Evolutionary conservation across 2,888 invertebrate genomes (phyloP).

Genomic region (Drosophila macrospina): DNA sequence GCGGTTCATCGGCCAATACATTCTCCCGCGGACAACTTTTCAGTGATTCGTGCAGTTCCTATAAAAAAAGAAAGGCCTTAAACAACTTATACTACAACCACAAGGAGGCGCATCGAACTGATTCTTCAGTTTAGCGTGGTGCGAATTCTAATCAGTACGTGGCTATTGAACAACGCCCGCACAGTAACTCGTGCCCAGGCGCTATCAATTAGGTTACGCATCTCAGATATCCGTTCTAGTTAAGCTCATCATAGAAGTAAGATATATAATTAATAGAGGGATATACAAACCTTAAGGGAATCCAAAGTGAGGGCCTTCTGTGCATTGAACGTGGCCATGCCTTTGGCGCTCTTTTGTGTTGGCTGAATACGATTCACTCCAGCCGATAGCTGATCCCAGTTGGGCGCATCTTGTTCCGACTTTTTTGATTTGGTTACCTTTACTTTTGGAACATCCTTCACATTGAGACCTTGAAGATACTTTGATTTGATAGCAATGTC

Average conservation of each 20-base stretch:
- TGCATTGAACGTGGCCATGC: slow-evolving; percentile 89
- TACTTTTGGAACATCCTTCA: slow-evolving; percentile 72
- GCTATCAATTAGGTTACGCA: slow-evolving; percentile 35
- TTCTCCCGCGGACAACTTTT: slow-evolving; percentile 89
- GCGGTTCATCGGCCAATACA: slow-evolving; percentile 87
- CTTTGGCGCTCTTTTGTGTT: slow-evolving; percentile 85
- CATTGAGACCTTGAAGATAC: slow-evolving; percentile 86
- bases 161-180: slow-evolving; percentile 47
- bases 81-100: neutral
- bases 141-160: slow-evolving; percentile 68
- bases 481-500: slow-evolving; percentile 86
- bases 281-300: slow-evolving; percentile 87
- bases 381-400: slow-evolving; percentile 82
- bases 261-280: neutral
- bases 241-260: slow-evolving; percentile 68
- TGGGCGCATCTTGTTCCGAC: slow-evolving; percentile 39
- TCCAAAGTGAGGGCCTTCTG: slow-evolving; percentile 90
- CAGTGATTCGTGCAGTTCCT: slow-evolving; percentile 90
- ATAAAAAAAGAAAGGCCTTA: neutral
- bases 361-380: slow-evolving; percentile 83
- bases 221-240: slow-evolving; percentile 83
- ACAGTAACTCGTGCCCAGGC: slow-evolving; percentile 79
- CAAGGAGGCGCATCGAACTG: neutral
- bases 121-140: slow-evolving; percentile 15
- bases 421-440: slow-evolving; percentile 15